Percentiles rank a stretch among this genome's conserved stretches.
These are phyloP conservation scores for Laticauda colubrina DNA, from an alignment of 2,113 vertebrate genomes.

Conservation along the genomic window DNA sequence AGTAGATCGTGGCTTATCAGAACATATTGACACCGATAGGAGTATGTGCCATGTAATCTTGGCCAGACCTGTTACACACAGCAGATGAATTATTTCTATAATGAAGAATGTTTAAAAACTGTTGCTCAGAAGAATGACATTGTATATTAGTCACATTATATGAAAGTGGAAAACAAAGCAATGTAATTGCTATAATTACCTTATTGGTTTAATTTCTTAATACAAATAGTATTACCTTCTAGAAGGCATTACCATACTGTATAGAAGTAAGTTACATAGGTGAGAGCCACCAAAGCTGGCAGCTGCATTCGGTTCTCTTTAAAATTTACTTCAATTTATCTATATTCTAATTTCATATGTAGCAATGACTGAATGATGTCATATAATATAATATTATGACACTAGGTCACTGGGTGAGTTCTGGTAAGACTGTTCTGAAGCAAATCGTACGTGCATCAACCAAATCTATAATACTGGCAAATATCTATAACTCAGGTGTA, in stretches of 20 bases:
- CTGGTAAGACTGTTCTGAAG: not conserved
- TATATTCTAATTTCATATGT: not conserved
- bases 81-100: not conserved
- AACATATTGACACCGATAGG: not conserved
- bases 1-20: not conserved
- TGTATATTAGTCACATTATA: not conserved
- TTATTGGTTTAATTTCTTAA: not conserved
- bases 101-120: not conserved
- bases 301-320: not conserved
- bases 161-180: not conserved
- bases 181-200: not conserved
- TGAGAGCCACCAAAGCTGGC: not conserved
- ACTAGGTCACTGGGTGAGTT: slow-evolving; percentile 17
- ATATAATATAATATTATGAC: not conserved
- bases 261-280: not conserved
- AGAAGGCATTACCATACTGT: not conserved
- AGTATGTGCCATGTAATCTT: not conserved
- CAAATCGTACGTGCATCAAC: not conserved
- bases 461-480: not conserved
- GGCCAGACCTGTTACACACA: not conserved
- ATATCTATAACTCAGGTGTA: too few relatives aligned
- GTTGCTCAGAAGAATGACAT: not conserved
- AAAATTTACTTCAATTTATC: not conserved
- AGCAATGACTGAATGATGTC: not conserved
- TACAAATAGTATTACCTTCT: too few relatives aligned